Conservation (phyloP, 1,140 invertebrate genomes). For the Galleria mellonella region DNA sequence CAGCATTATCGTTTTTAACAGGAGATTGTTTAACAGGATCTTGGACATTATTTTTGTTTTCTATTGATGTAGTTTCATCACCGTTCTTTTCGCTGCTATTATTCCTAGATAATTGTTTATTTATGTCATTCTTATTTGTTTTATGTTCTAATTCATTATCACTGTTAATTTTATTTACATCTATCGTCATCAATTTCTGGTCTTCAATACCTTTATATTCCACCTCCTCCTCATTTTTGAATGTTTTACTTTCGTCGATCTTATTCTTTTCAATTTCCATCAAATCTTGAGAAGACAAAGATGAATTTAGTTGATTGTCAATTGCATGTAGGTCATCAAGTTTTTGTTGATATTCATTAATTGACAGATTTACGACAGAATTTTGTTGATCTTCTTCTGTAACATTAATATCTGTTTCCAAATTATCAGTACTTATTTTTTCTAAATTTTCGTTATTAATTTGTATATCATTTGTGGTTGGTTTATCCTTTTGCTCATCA, state of each 20-base stretch:
- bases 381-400: not conserved
- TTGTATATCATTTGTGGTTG: no score
- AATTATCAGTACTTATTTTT: not conserved
- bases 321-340: not conserved
- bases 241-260: no score
- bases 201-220: not conserved
- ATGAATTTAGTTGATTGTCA: constrained; percentile 24
- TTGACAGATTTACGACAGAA: no score
- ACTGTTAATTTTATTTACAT: not conserved
- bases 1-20: constrained; percentile 5
- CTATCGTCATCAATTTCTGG: not conserved
- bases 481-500: not conserved
- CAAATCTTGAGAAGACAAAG: constrained; percentile 19
- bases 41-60: constrained; percentile 2
- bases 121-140: no score
- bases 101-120: no score
- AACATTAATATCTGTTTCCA: not conserved
- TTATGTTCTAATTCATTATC: not conserved
- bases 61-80: not conserved
- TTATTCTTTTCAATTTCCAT: constrained; percentile 9
- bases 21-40: not conserved
- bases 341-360: not conserved
- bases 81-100: no score
- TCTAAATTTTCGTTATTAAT: no score
- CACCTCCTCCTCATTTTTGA: not conserved